These are phyloP conservation scores for Galaxias olidus DNA, from an alignment of 2,797 vertebrate species.

Conservation along the genomic window DNA sequence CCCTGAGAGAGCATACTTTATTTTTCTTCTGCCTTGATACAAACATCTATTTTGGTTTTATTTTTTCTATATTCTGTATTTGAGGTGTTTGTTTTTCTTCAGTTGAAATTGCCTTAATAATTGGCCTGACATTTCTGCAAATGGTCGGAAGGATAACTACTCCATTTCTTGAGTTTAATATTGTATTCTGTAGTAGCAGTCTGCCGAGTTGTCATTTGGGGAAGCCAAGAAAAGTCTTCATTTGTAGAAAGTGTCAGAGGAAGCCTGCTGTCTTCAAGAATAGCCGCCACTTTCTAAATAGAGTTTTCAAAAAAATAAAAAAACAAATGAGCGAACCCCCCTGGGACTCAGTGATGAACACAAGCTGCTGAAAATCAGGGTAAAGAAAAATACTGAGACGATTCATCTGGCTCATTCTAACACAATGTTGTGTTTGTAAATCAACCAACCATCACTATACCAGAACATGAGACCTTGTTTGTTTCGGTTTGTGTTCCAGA, in stretches of 20 bases:
- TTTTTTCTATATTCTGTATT: background rate
- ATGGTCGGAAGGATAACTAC: background rate
- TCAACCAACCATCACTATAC: background rate
- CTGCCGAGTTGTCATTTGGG: background rate
- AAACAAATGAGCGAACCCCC: background rate
- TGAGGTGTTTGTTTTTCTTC: background rate
- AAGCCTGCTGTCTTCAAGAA: background rate
- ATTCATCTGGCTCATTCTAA: background rate
- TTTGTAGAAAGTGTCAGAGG: constrained; percentile 10
- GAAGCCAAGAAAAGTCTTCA: constrained; percentile 11
- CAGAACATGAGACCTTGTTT: background rate
- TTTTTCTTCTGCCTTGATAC: background rate
- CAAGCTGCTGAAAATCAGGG: constrained; percentile 10
- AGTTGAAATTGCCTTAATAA: background rate
- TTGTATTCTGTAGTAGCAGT: background rate
- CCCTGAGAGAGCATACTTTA: background rate
- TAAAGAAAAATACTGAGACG: background rate
- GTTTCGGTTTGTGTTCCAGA: background rate
- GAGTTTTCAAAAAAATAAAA: constrained; percentile 6
- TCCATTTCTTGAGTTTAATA: background rate
- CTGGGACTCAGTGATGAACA: constrained; percentile 6
- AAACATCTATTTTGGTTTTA: background rate
- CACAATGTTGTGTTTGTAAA: background rate
- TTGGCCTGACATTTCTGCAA: background rate
- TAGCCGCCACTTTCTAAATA: constrained; percentile 1